These are phyloP conservation scores for Callithrix jacchus DNA, from an alignment of 2,113 vertebrate genomes.

Conservation along the genomic window DNA sequence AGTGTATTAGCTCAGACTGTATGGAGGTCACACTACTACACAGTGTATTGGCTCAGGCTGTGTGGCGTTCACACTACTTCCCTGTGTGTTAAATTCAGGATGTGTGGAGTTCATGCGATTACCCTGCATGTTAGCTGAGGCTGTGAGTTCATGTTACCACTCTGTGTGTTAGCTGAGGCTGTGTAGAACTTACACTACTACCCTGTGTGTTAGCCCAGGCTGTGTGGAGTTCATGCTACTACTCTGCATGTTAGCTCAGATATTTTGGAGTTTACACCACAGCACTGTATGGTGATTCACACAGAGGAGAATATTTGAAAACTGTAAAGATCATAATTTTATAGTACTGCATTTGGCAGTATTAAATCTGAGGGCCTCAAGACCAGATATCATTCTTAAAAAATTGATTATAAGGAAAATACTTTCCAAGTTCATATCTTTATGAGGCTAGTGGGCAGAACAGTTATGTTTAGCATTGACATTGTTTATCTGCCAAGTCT, in stretches of 20 bases:
- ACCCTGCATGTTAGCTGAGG: not conserved
- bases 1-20: not conserved
- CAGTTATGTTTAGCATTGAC: constrained; percentile 26
- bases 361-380: not conserved
- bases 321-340: not conserved
- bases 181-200: not conserved
- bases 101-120: not conserved
- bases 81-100: not conserved
- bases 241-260: too few species aligned
- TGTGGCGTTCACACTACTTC: not conserved
- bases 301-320: not conserved
- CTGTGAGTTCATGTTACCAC: not conserved
- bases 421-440: not conserved
- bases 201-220: not conserved
- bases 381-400: not conserved
- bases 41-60: not conserved
- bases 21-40: not conserved
- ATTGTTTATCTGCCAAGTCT: not conserved
- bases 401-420: not conserved
- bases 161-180: too few species aligned
- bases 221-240: not conserved
- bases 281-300: not conserved
- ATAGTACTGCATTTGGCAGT: not conserved
- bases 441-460: not conserved
- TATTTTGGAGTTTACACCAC: not conserved